A percentile compares a stretch with the other conserved stretches of the same genome.
Conservation (phyloP, 2,888 invertebrate species). For the Drosophila demipolita region DNA sequence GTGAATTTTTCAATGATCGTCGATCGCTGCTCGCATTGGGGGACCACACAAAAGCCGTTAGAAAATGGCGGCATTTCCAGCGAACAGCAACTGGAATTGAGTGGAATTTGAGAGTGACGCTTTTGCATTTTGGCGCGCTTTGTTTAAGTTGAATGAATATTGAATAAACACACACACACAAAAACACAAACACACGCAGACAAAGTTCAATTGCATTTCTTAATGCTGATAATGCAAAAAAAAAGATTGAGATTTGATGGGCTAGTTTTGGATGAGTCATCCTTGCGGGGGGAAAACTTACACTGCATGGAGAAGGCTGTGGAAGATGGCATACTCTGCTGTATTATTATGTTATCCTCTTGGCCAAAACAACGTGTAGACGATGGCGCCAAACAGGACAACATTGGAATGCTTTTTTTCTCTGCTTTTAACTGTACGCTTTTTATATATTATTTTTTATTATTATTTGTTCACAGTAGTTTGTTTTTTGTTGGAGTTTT, state of each 20-base stretch:
- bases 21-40: constrained; percentile 22
- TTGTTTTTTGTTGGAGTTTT: constrained; percentile 14
- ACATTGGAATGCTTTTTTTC: constrained; percentile 84
- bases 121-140: constrained; percentile 66
- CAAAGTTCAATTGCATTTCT: constrained; percentile 67
- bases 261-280: constrained; percentile 3
- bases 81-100: constrained; percentile 30
- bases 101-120: constrained; percentile 32
- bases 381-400: constrained; percentile 85
- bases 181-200: constrained; percentile 11
- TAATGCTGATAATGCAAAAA: constrained; percentile 67
- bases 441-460: neutral
- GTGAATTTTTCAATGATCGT: constrained; percentile 55
- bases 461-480: constrained; percentile 22
- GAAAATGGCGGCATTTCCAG: constrained; percentile 54
- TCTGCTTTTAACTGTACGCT: constrained; percentile 3
- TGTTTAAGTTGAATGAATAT: constrained; percentile 66
- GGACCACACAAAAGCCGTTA: constrained; percentile 58
- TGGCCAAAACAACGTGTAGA: constrained; percentile 86
- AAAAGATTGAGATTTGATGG: constrained; percentile 7
- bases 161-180: constrained; percentile 19
- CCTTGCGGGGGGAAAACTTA: constrained; percentile 66
- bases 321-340: constrained; percentile 85
- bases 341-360: constrained; percentile 85
- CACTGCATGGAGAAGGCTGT: constrained; percentile 85